Base-by-base conservation (phyloP, 2,888 invertebrate genomes). In the Synanthedon formicaeformis region DNA sequence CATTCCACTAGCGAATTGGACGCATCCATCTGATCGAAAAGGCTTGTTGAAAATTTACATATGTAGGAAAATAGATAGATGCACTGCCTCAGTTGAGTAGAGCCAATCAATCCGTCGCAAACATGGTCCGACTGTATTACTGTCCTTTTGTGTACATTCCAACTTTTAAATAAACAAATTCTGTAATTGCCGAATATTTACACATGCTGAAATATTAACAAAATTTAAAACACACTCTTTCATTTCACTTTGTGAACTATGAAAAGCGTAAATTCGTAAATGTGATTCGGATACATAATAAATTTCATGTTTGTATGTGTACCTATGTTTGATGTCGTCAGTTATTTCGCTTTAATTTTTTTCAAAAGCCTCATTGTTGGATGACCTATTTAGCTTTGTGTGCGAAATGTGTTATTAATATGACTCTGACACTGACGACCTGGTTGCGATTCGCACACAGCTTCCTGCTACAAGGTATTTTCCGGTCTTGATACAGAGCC, bases 31-130 rank as follows among this genome's bases (percentile, higher is more conserved):
- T 75, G 75, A 78, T 76, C 78, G 79, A 77, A 81, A 81, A 79
- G 78, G 79, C 78, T 79, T 78, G 82, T 83, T 81, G 72, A 76
- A 81, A 83, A 82, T 81, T 80, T 81, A 81, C 81, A 78, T 80
- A 78, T 76, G 77, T 73, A 69, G 69, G 65, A 69, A 78, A 75
- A 78, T 73, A 73, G 73, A 69, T 69, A 60, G 73, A 69, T 69
- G 60, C 66, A 59, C 63, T 60, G 59, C 59, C 59, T 61, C 66
- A 61, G 60, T 67, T 64, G 65, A 66, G 67, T 71, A 72, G 67
- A 76, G 77, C 74, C 81, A 80, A 84, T 84, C 83, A 83, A 74
- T 68, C 70, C 67, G 60, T 62, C 59, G 73, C 72, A 81, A 81
- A 82, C 74, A 79, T 61, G 56, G 62, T 56, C 57, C 58, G 14